Conservation (phyloP, 2,113 vertebrate species). For the Nycticebus coucang region DNA sequence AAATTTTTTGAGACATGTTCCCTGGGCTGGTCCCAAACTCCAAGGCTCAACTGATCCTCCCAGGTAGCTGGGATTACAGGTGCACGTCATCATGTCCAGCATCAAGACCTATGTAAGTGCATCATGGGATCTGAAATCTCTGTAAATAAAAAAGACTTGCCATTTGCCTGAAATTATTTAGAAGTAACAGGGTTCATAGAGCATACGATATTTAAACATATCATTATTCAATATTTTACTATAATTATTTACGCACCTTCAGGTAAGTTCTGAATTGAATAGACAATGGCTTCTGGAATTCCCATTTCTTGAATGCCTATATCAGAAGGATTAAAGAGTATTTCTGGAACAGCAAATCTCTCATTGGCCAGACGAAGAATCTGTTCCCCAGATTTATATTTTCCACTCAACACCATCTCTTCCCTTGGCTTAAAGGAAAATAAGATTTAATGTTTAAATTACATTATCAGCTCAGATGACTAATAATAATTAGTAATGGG, state of each 20-base stretch:
- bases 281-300: slow-evolving; percentile 95
- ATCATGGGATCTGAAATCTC: slow-evolving; percentile 1
- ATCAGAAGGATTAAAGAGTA: slow-evolving; percentile 96
- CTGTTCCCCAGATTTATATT: slow-evolving; percentile 98
- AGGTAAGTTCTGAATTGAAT: slow-evolving; percentile 94
- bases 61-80: no score
- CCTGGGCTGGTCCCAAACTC: no score
- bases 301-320: slow-evolving; percentile 99
- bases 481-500: not conserved
- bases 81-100: no score
- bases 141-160: not conserved
- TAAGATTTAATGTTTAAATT: slow-evolving; percentile 57
- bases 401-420: slow-evolving; percentile 97
- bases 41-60: no score
- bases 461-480: not conserved
- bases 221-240: slow-evolving; percentile 41
- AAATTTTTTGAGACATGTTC: no score
- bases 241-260: slow-evolving; percentile 87
- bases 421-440: slow-evolving; percentile 90
- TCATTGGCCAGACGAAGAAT: slow-evolving; percentile 96
- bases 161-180: slow-evolving; percentile 11
- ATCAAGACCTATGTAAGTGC: not conserved
- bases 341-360: slow-evolving; percentile 98
- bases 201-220: not conserved
- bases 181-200: not conserved